Base-by-base conservation (phyloP, 1,140 invertebrate genomes). In the Metaphire vulgaris region DNA sequence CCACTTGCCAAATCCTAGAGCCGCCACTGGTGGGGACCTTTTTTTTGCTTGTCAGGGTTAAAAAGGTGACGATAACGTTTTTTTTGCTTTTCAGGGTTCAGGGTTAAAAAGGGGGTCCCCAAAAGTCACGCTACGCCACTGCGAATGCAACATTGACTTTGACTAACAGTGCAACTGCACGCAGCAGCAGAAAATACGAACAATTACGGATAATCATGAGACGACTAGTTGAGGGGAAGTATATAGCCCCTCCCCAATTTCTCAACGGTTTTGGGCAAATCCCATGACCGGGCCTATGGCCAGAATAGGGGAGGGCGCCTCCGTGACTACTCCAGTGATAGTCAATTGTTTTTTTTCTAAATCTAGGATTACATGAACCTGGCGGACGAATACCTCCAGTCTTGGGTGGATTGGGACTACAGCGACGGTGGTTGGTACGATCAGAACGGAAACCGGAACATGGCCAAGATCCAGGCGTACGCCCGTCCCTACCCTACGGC, bases 401-500 rank as follows among this genome's bases (percentile, higher is more conserved):
- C 80, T 28, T 81, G 80, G 80, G 75, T 76, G 0, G 80, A 81
- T 74, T 81, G 80, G 80, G 80, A 81, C 76, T 31, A 69, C 67
- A 69, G 31, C 67, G 67, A 69, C n/a, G 31, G 31, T 6, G 26
- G 2, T 30, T 56, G 72, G 72, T 34, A 34, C 33, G 72, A 56
- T 21, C 21, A 6, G 6, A 56, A 56, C 21, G 41, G 41, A 56
- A 56, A 56, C 41, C 41, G 41, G 6, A 56, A 56, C 41, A 56
- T 21, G 41, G 41, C 6, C 6, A 56, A 56, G 41, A 69, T 69
- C 67, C 67, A 12, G 67, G n/a, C 67, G 6, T 31, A 69, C 67
- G 30, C 26, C 2, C 67, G 67, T 2, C 67, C 67, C 2, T 69
- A 28, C n/a, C 67, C 67, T 6, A 69, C n/a, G n/a, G 67, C 67